Base-by-base conservation (phyloP, 2,113 vertebrate species). In the Odontesthes bonariensis region DNA sequence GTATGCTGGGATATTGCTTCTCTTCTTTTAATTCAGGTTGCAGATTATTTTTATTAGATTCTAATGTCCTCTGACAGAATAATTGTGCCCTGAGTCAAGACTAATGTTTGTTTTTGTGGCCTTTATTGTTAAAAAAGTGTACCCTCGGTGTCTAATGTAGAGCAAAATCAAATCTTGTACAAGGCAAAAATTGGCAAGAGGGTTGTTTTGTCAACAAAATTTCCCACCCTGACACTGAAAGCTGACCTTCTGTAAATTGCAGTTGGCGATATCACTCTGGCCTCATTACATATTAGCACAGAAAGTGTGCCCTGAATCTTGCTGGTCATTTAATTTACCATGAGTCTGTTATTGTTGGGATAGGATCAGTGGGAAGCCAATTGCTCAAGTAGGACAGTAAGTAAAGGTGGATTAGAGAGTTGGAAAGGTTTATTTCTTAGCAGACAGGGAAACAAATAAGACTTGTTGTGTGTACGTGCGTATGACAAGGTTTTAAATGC, bases 351-450 rank as follows among this genome's bases (percentile, higher is more conserved):
- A 47, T 73, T 27, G 44, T 31, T 51, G 64, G 38, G 62, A 64
- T 11, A 23, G 69, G 81, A 87, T 87, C 77, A 86, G 75, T 74
- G 63, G 61, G 52, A 89, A 91, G 90, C 90, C 82, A 78, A 89
- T 90, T 89, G 86, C 75, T 72, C 60, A 91, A 82, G 77, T 83
- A 80, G 88, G 86, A 72, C 83, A 77, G 59, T 56, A 53, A 67
- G 66, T 47, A 56, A 61, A 82, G 75, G 54, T 78, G 74, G 82
- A 61, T 81, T 58, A 75, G 61, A 31, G 27, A 60, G 71, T 6
- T 38, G 68, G 38, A 60, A 54, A 40, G 61, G 60, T 74, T 69
- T 9, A 27, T 73, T 56, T 71, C n/a, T 54, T 13, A 62, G 32
- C 59, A 59, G 35, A 20, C 32, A 60, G 27, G n/a, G 16, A 63